phyloP scores from a whole-genome alignment of 2,113 vertebrate genomes.

The Glaucomys volans region DNA sequence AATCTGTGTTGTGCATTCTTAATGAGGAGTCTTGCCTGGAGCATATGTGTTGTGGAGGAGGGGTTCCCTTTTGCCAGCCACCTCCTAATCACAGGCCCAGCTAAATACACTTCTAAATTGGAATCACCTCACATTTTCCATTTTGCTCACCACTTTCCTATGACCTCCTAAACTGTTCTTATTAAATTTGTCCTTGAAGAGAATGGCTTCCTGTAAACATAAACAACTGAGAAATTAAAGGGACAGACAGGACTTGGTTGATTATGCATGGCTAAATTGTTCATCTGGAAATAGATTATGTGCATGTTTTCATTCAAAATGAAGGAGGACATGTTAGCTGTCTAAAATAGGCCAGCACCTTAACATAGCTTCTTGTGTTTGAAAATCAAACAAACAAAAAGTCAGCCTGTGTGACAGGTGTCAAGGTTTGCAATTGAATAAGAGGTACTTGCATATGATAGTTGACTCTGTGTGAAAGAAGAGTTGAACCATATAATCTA shows the following conservation, averaged over 20 bases:
- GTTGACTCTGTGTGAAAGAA: neutral
- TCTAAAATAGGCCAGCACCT: neutral
- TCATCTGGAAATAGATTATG: conserved; percentile 20
- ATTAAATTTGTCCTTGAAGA: conserved; percentile 73
- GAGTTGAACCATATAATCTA: neutral
- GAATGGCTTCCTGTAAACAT: conserved; percentile 45
- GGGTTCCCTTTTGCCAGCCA: neutral
- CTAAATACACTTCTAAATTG: conserved; percentile 7
- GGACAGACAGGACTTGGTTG: neutral
- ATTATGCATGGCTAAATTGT: conserved; percentile 60
- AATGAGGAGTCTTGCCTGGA: neutral
- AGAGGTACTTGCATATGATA: neutral
- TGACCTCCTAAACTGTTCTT: conserved; percentile 20
- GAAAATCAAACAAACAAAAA: neutral
- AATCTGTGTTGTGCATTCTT: neutral
- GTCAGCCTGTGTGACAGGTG: neutral
- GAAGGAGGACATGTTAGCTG: neutral
- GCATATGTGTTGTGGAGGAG: neutral
- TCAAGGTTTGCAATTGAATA: neutral
- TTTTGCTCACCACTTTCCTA: neutral
- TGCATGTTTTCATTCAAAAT: conserved; percentile 1
- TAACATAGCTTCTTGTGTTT: neutral
- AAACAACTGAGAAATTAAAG: neutral
- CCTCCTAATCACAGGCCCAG: neutral
- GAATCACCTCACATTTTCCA: conserved; percentile 32